phyloP scores from a whole-genome alignment of 2,113 vertebrate genomes.

The Oostethus manadensis region DNA sequence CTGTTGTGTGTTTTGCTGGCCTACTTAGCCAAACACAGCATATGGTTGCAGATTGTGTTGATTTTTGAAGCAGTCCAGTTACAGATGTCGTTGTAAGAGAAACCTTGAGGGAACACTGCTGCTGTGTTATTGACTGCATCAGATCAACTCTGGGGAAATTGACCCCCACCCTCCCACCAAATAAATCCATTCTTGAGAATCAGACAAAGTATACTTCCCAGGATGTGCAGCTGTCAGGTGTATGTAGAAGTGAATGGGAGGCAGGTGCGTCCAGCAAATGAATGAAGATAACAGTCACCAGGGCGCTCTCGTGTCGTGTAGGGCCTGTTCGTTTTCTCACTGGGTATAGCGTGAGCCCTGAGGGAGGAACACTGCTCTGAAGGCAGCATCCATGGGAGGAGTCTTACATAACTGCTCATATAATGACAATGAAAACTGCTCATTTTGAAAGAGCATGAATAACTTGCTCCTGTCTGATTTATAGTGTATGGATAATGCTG shows the following conservation, averaged over 20 bases:
- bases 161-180: not conserved
- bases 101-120: not conserved
- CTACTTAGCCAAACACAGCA: not conserved
- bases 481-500: not conserved
- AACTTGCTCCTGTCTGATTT: slow-evolving; percentile 17
- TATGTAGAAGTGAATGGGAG: slow-evolving; percentile 39
- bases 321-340: slow-evolving; percentile 52
- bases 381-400: slow-evolving; percentile 48
- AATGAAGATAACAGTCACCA: slow-evolving; percentile 26
- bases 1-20: not conserved
- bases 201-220: not conserved
- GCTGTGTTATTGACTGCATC: slow-evolving; percentile 28
- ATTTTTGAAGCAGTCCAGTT: slow-evolving; percentile 6
- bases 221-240: slow-evolving; percentile 29
- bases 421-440: slow-evolving; percentile 65
- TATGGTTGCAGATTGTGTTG: not conserved
- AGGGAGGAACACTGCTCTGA: slow-evolving; percentile 48
- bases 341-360: slow-evolving; percentile 56
- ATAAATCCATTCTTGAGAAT: not conserved
- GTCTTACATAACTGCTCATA: slow-evolving; percentile 63
- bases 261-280: slow-evolving; percentile 21
- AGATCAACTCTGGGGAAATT: slow-evolving; percentile 25
- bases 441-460: slow-evolving; percentile 45
- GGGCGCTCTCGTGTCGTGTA: slow-evolving; percentile 25
- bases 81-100: slow-evolving; percentile 4